Evolutionary conservation across 2,888 invertebrate genomes (phyloP).

Genomic region (Nomada fabriciana): DNA sequence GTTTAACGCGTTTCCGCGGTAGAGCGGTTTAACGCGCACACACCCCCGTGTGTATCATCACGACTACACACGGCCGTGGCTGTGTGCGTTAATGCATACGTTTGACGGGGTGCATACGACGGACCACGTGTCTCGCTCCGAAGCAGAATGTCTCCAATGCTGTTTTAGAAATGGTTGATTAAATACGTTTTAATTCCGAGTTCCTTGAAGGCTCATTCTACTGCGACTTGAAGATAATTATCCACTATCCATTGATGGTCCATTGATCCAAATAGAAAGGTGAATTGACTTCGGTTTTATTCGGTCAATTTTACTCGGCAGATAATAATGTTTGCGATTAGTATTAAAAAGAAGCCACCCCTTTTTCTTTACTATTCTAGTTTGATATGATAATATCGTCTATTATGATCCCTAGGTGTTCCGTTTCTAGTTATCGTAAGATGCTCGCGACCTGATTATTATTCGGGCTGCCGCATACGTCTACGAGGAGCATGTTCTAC

Average conservation of each 20-base stretch:
- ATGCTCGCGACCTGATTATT: conserved; percentile 1
- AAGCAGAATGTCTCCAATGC: conserved; percentile 10
- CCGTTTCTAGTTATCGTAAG: background rate
- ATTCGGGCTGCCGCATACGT: background rate
- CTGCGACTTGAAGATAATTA: too few relatives aligned
- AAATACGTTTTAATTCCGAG: conserved; percentile 2
- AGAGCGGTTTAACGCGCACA: conserved; percentile 71
- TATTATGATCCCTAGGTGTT: background rate
- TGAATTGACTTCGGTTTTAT: too few relatives aligned
- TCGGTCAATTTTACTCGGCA: too few relatives aligned
- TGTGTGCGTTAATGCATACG: conserved; percentile 12
- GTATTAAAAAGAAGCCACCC: too few relatives aligned
- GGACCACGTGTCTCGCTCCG: conserved; percentile 8
- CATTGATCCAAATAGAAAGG: too few relatives aligned
- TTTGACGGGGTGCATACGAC: conserved; percentile 5
- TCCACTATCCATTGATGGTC: too few relatives aligned
- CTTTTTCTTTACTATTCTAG: too few relatives aligned
- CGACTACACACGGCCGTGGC: background rate
- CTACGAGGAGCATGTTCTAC: conserved; percentile 5
- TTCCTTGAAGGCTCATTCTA: too few relatives aligned
- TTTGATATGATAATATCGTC: background rate
- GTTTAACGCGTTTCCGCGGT: conserved; percentile 74
- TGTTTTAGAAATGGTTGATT: conserved; percentile 29
- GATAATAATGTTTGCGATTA: too few relatives aligned
- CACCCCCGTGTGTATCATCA: conserved; percentile 42